Percentiles rank a stretch among this genome's conserved stretches.
phyloP scores from a whole-genome alignment of 2,113 vertebrate species.

The Lipophrys pholis region DNA sequence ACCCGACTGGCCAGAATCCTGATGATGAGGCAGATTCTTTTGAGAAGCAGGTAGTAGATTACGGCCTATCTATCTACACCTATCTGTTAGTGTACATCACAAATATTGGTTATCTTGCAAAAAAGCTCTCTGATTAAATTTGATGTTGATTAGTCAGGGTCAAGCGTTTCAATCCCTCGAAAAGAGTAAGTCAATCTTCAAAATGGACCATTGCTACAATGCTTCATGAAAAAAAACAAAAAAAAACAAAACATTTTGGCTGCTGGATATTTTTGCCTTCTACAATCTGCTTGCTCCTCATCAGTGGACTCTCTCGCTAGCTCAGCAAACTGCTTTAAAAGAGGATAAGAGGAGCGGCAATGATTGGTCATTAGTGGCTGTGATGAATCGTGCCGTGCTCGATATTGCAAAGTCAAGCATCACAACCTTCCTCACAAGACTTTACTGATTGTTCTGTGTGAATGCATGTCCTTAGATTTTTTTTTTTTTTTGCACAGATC shows the following conservation, averaged over 20 bases:
- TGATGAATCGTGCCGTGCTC: conserved; percentile 17
- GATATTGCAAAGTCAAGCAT: conserved; percentile 19
- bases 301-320: not conserved
- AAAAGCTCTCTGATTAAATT: too few relatives aligned
- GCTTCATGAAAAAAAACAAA: not conserved
- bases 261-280: conserved; percentile 22
- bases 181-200: not conserved
- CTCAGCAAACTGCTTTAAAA: conserved; percentile 50
- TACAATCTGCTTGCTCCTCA: conserved; percentile 16
- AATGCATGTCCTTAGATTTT: too few relatives aligned
- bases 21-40: not conserved
- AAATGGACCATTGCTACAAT: not conserved
- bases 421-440: conserved; percentile 16
- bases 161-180: not conserved
- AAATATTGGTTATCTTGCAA: too few relatives aligned
- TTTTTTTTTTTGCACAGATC: too few relatives aligned
- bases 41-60: not conserved
- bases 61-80: too few relatives aligned
- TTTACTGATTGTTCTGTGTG: too few relatives aligned
- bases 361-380: conserved; percentile 56
- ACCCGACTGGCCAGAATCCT: not conserved
- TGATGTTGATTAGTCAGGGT: too few relatives aligned
- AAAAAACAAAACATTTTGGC: conserved; percentile 9
- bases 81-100: too few relatives aligned
- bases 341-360: conserved; percentile 34